A percentile compares a stretch with the other conserved stretches of the same genome.
phyloP scores from a whole-genome alignment of 2,113 vertebrate species.

The Sisor rabdophorus region DNA sequence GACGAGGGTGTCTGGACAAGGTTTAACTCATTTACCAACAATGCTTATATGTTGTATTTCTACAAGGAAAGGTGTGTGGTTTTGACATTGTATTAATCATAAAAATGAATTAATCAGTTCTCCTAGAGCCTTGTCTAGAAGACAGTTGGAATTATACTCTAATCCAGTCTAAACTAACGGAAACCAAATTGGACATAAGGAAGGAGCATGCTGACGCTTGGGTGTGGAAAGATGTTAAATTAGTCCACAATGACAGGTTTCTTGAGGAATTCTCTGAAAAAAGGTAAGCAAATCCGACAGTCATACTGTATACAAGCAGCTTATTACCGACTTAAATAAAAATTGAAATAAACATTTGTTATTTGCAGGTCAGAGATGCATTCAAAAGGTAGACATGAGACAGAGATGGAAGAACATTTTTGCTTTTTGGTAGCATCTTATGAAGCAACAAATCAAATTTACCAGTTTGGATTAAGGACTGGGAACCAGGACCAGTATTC shows the following conservation, averaged over 20 bases:
- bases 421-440: constrained; percentile 52
- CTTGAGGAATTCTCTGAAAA: constrained; percentile 52
- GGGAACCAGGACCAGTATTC: constrained; percentile 35
- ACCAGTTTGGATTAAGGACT: constrained; percentile 46
- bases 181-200: constrained; percentile 46
- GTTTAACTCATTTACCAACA: constrained; percentile 32
- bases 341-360: not conserved
- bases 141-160: constrained; percentile 50
- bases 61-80: not conserved
- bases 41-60: not conserved
- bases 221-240: constrained; percentile 45
- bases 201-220: constrained; percentile 34
- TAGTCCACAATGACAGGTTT: constrained; percentile 54
- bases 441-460: constrained; percentile 43
- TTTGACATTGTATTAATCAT: not conserved
- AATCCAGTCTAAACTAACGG: constrained; percentile 48
- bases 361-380: constrained; percentile 57
- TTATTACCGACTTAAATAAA: not conserved
- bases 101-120: constrained; percentile 33
- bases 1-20: constrained; percentile 49
- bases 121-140: constrained; percentile 48
- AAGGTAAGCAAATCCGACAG: constrained; percentile 38
- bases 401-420: constrained; percentile 56
- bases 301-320: not conserved
- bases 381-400: constrained; percentile 49